Evolutionary conservation across 2,113 vertebrate species (phyloP), one percentile per base, ranked within the genome.

Genomic region (Nibea coibor): DNA sequence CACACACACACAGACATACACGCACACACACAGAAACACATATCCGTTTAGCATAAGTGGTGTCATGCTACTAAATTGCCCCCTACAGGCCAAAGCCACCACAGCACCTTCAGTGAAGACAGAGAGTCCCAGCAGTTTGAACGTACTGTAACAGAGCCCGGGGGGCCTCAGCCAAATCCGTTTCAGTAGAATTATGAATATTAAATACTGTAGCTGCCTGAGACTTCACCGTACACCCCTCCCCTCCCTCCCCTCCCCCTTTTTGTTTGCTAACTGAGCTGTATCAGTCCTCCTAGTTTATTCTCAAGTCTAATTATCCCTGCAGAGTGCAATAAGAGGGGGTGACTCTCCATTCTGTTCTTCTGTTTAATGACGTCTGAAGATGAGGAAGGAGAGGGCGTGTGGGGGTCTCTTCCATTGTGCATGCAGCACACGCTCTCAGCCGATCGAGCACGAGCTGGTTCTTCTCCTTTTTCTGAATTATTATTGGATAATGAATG

Each of bases 41-140:
- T 7, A 31, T 31, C 45, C 42, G 5, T 50, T 68, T 1, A 63
- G 35, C 12, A 39, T n/a, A 62, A 84, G 57, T 39, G 17, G 28
- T 90, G 82, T 47, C 43, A 68, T 63, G 93, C 86, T 78, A 65
- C 93, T 91, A 91, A 93, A 93, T 88, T 90, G 93, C 93, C 93
- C 90, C 86, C 94, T 94, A 81, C 89, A 94, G 94, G 92, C 81
- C 58, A 69, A 56, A 54, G 28, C 20, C 3, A 10, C 63, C 16
- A 87, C 61, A 81, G 77, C 92, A 92, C 22, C 14, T 77, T 47
- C 4, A 59, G 57, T 39, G 3, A 35, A 68, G 35, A 43, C 28
- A 20, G 45, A 61, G 39, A 61, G n/a, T 73, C 53, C 14, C 28
- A 54, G 59, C 56, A 54, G 70, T 88, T 79, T 50, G 54, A 76